Evolutionary conservation across 2,113 vertebrate species (phyloP).

Genomic region (Mola mola): DNA sequence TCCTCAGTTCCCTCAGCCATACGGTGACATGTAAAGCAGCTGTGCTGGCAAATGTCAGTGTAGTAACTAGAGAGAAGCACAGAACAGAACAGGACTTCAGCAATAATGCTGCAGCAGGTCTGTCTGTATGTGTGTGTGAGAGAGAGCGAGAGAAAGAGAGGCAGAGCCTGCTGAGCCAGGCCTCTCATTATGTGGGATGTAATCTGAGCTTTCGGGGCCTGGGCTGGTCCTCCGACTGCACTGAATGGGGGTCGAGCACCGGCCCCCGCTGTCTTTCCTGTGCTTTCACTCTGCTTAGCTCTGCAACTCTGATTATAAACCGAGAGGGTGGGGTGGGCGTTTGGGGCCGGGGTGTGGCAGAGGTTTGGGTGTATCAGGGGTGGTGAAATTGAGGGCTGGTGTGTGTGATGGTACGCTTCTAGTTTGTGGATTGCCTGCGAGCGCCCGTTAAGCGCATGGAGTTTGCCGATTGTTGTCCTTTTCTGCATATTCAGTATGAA

Average conservation of each 20-base stretch:
- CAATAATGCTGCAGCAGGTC: slow-evolving; percentile 58
- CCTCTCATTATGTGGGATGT: slow-evolving; percentile 79
- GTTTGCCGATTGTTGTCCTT: slow-evolving; percentile 17
- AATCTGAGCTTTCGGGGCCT: slow-evolving; percentile 78
- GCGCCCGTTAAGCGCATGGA: slow-evolving; percentile 9
- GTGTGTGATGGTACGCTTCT: slow-evolving; percentile 23
- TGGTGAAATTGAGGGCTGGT: slow-evolving; percentile 40
- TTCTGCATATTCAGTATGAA: not conserved
- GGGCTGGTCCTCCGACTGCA: slow-evolving; percentile 60
- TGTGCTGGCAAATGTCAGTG: slow-evolving; percentile 65
- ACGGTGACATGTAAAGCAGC: slow-evolving; percentile 64
- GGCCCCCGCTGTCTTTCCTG: slow-evolving; percentile 74
- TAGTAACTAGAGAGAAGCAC: slow-evolving; percentile 59
- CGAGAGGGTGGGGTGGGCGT: slow-evolving; percentile 49
- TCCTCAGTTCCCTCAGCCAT: slow-evolving; percentile 26
- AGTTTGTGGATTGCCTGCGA: slow-evolving; percentile 23
- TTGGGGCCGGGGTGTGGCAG: slow-evolving; percentile 38
- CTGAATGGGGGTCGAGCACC: slow-evolving; percentile 69
- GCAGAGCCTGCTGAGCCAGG: slow-evolving; percentile 79
- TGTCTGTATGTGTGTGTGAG: slow-evolving; percentile 38
- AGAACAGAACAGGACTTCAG: slow-evolving; percentile 72
- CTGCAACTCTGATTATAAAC: slow-evolving; percentile 77
- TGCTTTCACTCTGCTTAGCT: slow-evolving; percentile 80
- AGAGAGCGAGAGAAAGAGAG: slow-evolving; percentile 24
- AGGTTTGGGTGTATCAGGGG: slow-evolving; percentile 42